Evolutionary conservation across 2,797 vertebrate genomes (phyloP).

Genomic region (Chelmon rostratus): DNA sequence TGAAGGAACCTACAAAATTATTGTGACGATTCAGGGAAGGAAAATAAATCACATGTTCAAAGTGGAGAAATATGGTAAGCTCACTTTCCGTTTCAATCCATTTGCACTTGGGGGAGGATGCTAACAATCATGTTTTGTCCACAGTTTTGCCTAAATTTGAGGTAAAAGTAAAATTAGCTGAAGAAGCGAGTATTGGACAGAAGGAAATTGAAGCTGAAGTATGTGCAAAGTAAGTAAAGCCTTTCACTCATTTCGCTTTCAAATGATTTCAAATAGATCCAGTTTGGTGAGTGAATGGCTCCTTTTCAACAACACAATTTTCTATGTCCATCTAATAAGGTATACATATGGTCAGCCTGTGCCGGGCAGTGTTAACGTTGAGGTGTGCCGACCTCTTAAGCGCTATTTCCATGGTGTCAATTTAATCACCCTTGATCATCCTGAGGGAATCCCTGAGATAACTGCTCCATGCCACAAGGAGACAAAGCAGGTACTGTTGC

Average conservation of each 20-base stretch:
- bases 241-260: neutral
- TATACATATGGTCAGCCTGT: constrained; percentile 25
- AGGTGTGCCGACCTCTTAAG: neutral
- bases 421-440: accelerated
- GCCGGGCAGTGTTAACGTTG: neutral
- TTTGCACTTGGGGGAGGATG: neutral
- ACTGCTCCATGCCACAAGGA: neutral
- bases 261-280: neutral
- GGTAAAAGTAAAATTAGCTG: neutral
- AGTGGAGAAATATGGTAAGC: constrained; percentile 24
- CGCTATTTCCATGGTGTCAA: accelerated
- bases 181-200: neutral
- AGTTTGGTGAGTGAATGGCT: neutral
- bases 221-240: constrained; percentile 18
- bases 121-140: neutral
- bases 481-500: constrained; percentile 1
- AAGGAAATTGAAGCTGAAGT: neutral
- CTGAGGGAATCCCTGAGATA: neutral
- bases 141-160: constrained; percentile 31
- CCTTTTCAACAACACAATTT: neutral
- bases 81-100: neutral
- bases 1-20: neutral
- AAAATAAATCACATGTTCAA: neutral
- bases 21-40: neutral
- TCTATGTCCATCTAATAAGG: neutral